A percentile compares a stretch with the other conserved stretches of the same genome.
These are phyloP conservation scores for Oreochromis niloticus DNA, from an alignment of 2,113 vertebrate genomes.

Conservation along the genomic window DNA sequence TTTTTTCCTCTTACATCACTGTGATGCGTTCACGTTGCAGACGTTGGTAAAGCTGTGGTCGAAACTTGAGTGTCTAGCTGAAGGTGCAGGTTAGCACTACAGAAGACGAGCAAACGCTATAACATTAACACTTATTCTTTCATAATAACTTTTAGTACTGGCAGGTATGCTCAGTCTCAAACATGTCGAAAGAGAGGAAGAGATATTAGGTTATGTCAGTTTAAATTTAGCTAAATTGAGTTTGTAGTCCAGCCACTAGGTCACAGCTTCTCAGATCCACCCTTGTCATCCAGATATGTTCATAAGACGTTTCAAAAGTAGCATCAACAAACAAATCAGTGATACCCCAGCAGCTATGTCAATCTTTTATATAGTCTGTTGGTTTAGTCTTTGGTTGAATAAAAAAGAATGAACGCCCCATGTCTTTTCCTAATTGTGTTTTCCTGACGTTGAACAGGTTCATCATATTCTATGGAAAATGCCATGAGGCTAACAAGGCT, in stretches of 20 bases:
- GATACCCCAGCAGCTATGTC: not conserved
- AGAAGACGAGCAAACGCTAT: not conserved
- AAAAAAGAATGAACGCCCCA: accelerated
- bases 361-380: not conserved
- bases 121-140: not conserved
- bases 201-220: not conserved
- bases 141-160: not conserved
- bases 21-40: not conserved
- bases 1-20: not conserved
- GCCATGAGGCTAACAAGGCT: not conserved
- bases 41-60: not conserved
- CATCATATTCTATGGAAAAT: not conserved
- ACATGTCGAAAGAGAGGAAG: not conserved
- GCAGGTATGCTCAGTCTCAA: not conserved
- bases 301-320: not conserved
- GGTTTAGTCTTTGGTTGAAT: not conserved
- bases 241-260: not conserved
- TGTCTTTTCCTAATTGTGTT: not conserved
- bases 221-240: not conserved
- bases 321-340: not conserved
- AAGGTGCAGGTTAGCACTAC: not conserved
- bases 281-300: not conserved
- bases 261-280: not conserved
- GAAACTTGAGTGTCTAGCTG: not conserved
- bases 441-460: not conserved